phyloP scores from a whole-genome alignment of 2,113 vertebrate species.

The Phrynosoma blainvillii region DNA sequence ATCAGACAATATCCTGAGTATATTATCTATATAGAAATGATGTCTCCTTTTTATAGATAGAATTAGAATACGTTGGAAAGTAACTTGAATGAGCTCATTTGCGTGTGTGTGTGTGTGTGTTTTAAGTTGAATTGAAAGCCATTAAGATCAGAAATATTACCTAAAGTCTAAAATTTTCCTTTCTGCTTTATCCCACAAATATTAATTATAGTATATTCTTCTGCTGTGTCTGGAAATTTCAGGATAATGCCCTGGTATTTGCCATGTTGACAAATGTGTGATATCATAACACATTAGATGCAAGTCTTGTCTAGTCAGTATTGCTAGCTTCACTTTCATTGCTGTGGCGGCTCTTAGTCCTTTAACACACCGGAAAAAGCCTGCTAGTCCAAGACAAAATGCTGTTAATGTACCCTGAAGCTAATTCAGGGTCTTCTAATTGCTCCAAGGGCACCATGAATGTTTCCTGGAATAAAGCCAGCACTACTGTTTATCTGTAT shows the following conservation, averaged over 20 bases:
- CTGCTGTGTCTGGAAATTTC: background rate
- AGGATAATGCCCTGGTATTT: background rate
- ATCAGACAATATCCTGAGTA: too few relatives aligned
- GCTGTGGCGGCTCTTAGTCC: background rate
- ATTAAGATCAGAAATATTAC: slow-evolving; percentile 56
- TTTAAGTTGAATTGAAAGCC: slow-evolving; percentile 44
- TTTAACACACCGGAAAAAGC: background rate
- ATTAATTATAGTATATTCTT: background rate
- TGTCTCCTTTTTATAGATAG: slow-evolving; percentile 28
- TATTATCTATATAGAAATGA: background rate
- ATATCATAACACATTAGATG: background rate
- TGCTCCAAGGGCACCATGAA: background rate
- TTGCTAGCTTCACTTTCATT: background rate
- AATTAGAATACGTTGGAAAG: slow-evolving; percentile 41
- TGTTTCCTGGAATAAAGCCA: background rate
- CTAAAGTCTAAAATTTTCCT: slow-evolving; percentile 44
- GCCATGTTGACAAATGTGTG: too few relatives aligned
- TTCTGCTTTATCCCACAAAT: slow-evolving; percentile 34
- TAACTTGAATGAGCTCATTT: slow-evolving; percentile 21
- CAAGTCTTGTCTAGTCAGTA: background rate
- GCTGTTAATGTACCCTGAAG: background rate
- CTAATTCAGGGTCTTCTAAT: background rate
- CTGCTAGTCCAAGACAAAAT: background rate
- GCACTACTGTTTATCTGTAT: background rate
- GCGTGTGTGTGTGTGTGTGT: background rate